Evolutionary conservation across 2,888 invertebrate species (phyloP).

Genomic region (Scaeva pyrastri): DNA sequence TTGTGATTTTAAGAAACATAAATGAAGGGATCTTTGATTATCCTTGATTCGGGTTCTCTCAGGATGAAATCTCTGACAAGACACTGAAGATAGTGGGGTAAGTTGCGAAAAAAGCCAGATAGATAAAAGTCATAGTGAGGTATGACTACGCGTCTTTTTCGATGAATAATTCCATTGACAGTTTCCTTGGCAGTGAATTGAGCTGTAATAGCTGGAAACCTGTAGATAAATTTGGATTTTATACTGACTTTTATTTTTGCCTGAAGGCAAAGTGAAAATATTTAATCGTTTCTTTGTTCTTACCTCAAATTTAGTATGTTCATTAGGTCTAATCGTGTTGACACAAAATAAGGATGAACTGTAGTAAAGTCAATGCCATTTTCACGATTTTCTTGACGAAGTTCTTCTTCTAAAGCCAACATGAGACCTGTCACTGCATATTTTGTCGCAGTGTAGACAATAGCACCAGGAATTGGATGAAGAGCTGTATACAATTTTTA

Average conservation of each 20-base stretch:
- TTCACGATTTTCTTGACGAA: conserved; percentile 76
- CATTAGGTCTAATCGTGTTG: conserved; percentile 77
- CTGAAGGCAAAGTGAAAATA: no score
- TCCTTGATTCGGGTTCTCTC: conserved; percentile 59
- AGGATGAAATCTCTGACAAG: conserved; percentile 66
- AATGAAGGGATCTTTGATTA: conserved; percentile 61
- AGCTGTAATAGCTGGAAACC: conserved; percentile 73
- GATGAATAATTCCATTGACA: conserved; percentile 70
- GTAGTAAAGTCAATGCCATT: conserved; percentile 66
- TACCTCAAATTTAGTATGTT: conserved; percentile 72
- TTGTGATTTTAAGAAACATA: conserved; percentile 42
- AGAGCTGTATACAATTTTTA: conserved; percentile 47
- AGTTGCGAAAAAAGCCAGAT: conserved; percentile 13
- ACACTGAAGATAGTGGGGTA: conserved; percentile 61
- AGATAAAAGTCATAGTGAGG: conserved; percentile 58
- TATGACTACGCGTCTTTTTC: conserved; percentile 63
- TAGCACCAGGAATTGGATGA: conserved; percentile 56
- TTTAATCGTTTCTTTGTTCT: no score
- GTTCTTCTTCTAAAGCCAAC: conserved; percentile 77
- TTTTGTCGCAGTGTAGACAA: conserved; percentile 80
- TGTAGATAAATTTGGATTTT: neutral
- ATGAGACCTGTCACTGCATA: conserved; percentile 80
- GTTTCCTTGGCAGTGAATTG: conserved; percentile 65
- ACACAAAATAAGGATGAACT: conserved; percentile 80
- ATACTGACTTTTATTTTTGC: neutral